phyloP scores from a whole-genome alignment of 2,888 invertebrate genomes.

The Alloplasta piceator region DNA sequence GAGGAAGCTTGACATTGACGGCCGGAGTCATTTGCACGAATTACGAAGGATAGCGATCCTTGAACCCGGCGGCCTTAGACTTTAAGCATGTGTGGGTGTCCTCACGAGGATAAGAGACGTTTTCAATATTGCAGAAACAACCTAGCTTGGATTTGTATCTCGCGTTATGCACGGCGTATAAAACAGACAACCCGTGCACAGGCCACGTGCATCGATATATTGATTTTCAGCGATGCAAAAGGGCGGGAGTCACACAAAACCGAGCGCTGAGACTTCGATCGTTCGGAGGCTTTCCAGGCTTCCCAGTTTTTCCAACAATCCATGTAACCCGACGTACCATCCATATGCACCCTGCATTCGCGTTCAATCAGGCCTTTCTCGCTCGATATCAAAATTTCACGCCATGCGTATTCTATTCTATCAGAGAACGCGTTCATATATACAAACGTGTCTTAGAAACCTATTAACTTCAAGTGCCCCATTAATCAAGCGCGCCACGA shows the following conservation, averaged over 20 bases:
- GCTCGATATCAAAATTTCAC: constrained; percentile 39
- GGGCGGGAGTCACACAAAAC: too few species aligned
- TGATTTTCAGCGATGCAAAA: background rate
- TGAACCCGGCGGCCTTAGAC: constrained; percentile 42
- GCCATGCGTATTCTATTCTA: constrained; percentile 26
- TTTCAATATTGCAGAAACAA: constrained; percentile 9
- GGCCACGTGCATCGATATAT: background rate
- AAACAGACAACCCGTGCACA: background rate
- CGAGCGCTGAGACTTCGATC: too few species aligned
- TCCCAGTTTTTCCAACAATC: background rate
- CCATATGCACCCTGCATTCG: background rate
- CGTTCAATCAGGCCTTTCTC: background rate
- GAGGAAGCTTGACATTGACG: constrained; percentile 2
- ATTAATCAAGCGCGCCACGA: constrained; percentile 52
- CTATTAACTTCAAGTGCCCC: constrained; percentile 48
- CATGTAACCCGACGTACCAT: background rate
- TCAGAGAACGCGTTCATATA: too few species aligned
- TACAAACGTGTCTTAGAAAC: constrained; percentile 50
- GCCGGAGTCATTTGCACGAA: constrained; percentile 51
- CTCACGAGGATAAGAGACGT: constrained; percentile 21
- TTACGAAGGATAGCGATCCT: constrained; percentile 47
- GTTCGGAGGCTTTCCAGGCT: background rate
- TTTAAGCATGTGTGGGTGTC: background rate
- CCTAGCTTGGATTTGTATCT: background rate
- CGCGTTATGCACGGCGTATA: constrained; percentile 13